Percentiles rank a stretch among this genome's conserved stretches.
phyloP scores from a whole-genome alignment of 2,113 vertebrate species.

The Phyllostomus discolor region DNA sequence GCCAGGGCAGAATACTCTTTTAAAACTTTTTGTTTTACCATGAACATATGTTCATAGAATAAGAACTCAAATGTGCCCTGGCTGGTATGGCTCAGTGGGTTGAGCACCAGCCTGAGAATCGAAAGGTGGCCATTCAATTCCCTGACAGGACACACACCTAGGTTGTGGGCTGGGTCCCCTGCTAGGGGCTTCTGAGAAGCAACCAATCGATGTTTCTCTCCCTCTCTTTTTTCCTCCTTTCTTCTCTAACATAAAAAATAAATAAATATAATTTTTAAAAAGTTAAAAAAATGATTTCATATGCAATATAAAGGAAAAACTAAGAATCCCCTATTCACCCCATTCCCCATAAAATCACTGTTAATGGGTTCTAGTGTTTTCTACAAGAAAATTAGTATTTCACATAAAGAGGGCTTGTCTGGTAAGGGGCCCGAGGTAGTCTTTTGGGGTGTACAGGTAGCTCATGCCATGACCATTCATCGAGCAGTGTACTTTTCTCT shows the following conservation, averaged over 20 bases:
- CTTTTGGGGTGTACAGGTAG: background rate
- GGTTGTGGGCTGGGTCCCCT: no score
- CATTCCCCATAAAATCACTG: background rate
- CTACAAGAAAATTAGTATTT: background rate
- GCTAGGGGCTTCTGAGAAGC: no score
- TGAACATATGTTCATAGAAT: background rate
- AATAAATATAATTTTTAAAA: no score
- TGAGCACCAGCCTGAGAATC: no score
- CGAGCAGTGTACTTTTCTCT: background rate
- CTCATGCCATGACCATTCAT: rapidly evolving
- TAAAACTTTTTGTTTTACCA: background rate
- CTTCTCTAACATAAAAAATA: no score
- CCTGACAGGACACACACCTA: no score
- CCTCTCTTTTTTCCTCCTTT: no score
- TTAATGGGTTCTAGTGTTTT: background rate
- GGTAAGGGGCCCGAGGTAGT: no score
- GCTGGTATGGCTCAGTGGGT: no score
- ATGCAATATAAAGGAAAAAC: background rate
- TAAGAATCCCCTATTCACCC: background rate
- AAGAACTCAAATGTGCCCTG: background rate
- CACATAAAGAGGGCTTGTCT: background rate
- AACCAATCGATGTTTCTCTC: no score
- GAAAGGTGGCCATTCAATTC: no score
- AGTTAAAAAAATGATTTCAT: background rate
- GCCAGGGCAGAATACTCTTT: background rate